Percentiles rank a stretch among this genome's conserved stretches.
These are phyloP conservation scores for Pholis gunnellus DNA, from an alignment of 2,113 vertebrate genomes.

Conservation along the genomic window DNA sequence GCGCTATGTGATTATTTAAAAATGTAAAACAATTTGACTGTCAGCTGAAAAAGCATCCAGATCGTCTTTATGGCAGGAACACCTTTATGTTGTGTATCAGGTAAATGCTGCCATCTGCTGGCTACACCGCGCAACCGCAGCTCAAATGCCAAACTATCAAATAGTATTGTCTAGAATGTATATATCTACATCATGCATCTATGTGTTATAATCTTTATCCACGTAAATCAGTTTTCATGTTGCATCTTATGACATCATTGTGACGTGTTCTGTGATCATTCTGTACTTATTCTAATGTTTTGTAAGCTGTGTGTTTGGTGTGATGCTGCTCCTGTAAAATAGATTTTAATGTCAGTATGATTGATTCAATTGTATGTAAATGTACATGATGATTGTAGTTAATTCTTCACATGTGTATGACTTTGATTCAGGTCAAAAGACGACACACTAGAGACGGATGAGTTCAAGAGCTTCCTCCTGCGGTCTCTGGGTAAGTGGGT, in stretches of 20 bases:
- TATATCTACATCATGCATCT: neutral
- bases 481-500: conserved; percentile 87
- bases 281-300: neutral
- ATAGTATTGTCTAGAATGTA: neutral
- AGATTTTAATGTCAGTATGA: neutral
- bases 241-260: neutral
- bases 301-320: neutral
- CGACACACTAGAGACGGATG: conserved; percentile 83
- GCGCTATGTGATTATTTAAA: neutral
- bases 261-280: neutral
- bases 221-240: neutral
- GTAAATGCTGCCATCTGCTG: conserved; percentile 73
- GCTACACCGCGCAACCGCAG: neutral
- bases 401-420: neutral
- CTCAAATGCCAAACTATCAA: neutral
- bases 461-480: conserved; percentile 89
- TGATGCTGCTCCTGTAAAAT: neutral
- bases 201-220: neutral
- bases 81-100: neutral
- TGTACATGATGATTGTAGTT: neutral
- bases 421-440: conserved; percentile 87
- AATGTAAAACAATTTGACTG: neutral
- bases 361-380: neutral
- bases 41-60: neutral
- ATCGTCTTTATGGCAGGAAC: neutral